phyloP scores from a whole-genome alignment of 2,888 invertebrate species.

The Pseudanteris insignis region DNA sequence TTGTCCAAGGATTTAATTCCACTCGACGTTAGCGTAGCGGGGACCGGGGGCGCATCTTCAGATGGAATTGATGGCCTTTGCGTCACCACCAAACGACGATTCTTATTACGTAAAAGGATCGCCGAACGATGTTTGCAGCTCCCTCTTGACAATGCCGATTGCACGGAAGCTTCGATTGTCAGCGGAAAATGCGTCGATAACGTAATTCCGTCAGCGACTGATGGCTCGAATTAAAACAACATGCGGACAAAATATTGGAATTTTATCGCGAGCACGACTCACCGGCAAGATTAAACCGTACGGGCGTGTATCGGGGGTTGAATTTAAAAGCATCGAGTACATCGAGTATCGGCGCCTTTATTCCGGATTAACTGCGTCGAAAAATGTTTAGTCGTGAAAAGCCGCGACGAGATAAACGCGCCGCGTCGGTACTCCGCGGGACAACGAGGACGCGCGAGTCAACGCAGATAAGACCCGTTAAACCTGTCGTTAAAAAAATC shows the following conservation, averaged over 20 bases:
- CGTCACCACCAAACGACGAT: constrained; percentile 32
- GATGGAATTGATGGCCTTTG: constrained; percentile 39
- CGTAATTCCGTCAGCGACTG: constrained; percentile 17
- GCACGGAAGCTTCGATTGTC: constrained; percentile 20
- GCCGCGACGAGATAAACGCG: constrained; percentile 9
- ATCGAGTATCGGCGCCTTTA: background rate
- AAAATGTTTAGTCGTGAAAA: constrained; percentile 18
- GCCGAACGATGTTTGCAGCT: constrained; percentile 17
- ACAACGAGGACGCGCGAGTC: constrained; percentile 10
- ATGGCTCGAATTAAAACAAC: constrained; percentile 17
- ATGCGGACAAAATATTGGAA: background rate
- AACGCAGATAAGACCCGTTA: constrained; percentile 35
- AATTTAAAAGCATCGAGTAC: no score
- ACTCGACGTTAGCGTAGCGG: constrained; percentile 12
- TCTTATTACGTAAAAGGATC: constrained; percentile 39
- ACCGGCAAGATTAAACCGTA: background rate
- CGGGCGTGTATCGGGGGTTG: no score
- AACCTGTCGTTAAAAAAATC: constrained; percentile 34
- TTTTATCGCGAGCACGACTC: constrained; percentile 2
- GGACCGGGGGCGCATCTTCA: constrained; percentile 21
- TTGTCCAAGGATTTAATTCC: constrained; percentile 39
- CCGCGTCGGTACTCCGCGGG: constrained; percentile 2
- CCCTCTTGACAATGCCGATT: constrained; percentile 18
- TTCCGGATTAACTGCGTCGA: constrained; percentile 3
- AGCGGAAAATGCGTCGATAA: constrained; percentile 8